Evolutionary conservation across 2,888 invertebrate species (phyloP), one percentile per base, ranked within the genome.

Genomic region (Osmoderma eremita): DNA sequence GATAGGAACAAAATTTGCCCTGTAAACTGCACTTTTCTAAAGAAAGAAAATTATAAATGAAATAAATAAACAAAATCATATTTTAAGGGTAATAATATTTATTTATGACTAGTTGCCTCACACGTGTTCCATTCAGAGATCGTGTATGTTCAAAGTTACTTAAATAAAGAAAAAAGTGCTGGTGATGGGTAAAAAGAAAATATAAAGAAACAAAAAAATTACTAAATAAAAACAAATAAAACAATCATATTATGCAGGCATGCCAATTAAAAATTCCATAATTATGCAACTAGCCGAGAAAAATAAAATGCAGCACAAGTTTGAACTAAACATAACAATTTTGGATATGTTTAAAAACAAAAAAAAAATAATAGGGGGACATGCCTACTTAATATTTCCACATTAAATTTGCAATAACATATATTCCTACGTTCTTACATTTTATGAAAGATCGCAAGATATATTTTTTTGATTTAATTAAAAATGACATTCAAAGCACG

Each of bases 51-150:
- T n/a, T n/a, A 62, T 12, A 72, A 70, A 69, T 69, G 69, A 75
- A 77, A 76, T 69, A 70, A 75, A 76, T 74, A 69, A 72, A 75
- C 77, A 78, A 75, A 71, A 67, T 61, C 67, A 70, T 65, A 18
- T 39, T 45, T 63, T 62, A 65, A 61, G 76, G 77, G 78, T 77
- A 76, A 76, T 73, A 75, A 77, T 77, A 76, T 78, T 78, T 73
- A 72, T 75, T 76, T 79, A 75, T 83, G 83, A 83, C 83, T 83
- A 83, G 83, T 82, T 83, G 81, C 81, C 80, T 81, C 81, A 83
- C 82, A 83, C 82, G 79, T 81, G 81, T 53, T 58, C 64, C 61
- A 75, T 76, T 76, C 72, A 74, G 78, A 79, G 77, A 78, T 80
- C 78, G 79, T 81, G 80, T 75, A 74, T 74, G 74, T 71, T 67